A percentile compares a stretch with the other conserved stretches of the same genome.
Evolutionary conservation across 1,140 invertebrate species (phyloP).

Genomic region (Macrobrachium rosenbergii): DNA sequence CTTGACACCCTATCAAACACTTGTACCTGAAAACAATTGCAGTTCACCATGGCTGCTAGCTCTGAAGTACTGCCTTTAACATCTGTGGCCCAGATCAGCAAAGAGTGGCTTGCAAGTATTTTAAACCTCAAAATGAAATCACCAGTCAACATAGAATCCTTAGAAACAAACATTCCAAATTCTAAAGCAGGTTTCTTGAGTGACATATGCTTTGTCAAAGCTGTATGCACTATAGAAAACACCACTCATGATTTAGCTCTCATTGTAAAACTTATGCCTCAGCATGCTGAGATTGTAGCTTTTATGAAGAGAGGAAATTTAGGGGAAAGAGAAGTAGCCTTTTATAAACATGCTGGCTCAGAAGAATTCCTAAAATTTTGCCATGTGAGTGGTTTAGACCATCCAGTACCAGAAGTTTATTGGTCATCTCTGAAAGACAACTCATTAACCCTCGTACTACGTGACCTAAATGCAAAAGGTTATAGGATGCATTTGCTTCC

Average conservation of each 20-base stretch:
- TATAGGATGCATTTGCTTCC: background rate
- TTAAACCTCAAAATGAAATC: constrained; percentile 5
- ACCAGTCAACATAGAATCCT: background rate
- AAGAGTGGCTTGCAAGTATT: constrained; percentile 25
- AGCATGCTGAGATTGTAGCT: background rate
- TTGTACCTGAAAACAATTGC: too few relatives aligned
- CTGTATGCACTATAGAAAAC: background rate
- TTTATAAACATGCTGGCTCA: constrained; percentile 32
- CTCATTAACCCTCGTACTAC: constrained; percentile 27
- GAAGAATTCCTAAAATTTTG: constrained; percentile 38
- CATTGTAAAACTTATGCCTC: constrained; percentile 30
- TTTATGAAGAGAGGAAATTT: constrained; percentile 24
- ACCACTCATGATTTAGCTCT: background rate
- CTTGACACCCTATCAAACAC: too few relatives aligned
- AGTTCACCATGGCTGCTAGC: too few relatives aligned
- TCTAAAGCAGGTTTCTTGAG: constrained; percentile 26
- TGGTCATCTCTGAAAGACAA: constrained; percentile 18
- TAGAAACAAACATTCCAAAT: constrained; percentile 6
- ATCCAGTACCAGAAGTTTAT: constrained; percentile 46
- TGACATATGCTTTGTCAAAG: constrained; percentile 36
- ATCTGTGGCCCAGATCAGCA: background rate
- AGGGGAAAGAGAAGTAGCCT: constrained; percentile 38
- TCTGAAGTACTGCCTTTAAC: too few relatives aligned
- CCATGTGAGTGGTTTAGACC: background rate
- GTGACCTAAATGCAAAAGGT: constrained; percentile 24